These are phyloP conservation scores for Hirtodrosophila histrioides DNA, from an alignment of 2,888 invertebrate species.

Conservation along the genomic window DNA sequence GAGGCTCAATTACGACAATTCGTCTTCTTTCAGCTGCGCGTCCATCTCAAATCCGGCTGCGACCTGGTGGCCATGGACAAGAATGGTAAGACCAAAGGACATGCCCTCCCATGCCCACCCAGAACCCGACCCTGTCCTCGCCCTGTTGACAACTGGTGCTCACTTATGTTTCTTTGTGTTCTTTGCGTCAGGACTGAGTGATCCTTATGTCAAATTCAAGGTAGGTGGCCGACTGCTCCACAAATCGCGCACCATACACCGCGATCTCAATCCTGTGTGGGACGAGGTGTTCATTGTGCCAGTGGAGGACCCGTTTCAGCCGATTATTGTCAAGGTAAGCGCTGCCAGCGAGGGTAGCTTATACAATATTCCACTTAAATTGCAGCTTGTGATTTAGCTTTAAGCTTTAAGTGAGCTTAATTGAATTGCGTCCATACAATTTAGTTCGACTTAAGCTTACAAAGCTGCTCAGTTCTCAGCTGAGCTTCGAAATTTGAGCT, in stretches of 20 bases:
- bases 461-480: no score
- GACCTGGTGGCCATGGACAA: slow-evolving; percentile 97
- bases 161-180: slow-evolving; percentile 48
- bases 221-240: slow-evolving; percentile 93
- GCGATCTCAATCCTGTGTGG: slow-evolving; percentile 99
- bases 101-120: not conserved
- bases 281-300: slow-evolving; percentile 97
- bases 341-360: not conserved
- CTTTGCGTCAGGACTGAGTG: slow-evolving; percentile 91
- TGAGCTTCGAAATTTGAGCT: no score
- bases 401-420: not conserved
- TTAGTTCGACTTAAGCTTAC: not conserved
- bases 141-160: slow-evolving; percentile 1
- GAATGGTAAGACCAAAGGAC: slow-evolving; percentile 88
- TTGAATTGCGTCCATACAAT: not conserved
- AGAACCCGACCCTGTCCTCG: not conserved
- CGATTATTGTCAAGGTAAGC: slow-evolving; percentile 92
- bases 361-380: not conserved
- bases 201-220: slow-evolving; percentile 99
- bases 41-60: slow-evolving; percentile 94
- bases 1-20: slow-evolving; percentile 92
- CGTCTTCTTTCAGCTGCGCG: slow-evolving; percentile 95
- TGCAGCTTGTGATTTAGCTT: no score
- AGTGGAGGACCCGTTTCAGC: slow-evolving; percentile 94
- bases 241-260: slow-evolving; percentile 96